These are phyloP conservation scores for Noctua fimbriata DNA, from an alignment of 2,888 invertebrate genomes.

Conservation along the genomic window DNA sequence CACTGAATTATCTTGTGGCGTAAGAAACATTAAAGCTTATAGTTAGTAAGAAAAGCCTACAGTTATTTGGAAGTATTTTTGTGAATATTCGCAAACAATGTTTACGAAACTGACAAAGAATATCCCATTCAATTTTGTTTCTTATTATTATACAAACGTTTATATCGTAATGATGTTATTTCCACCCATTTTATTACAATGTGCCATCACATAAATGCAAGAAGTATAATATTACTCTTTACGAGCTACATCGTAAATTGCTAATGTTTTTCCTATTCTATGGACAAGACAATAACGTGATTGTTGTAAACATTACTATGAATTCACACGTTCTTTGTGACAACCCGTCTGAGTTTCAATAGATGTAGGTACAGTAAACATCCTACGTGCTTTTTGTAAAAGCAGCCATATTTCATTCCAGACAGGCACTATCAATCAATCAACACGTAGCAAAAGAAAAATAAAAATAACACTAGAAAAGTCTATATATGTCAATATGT, in stretches of 20 bases:
- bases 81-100: background rate
- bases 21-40: background rate
- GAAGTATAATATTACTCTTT: constrained; percentile 30
- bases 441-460: background rate
- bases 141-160: constrained; percentile 5
- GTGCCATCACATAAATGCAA: constrained; percentile 41
- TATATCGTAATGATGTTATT: constrained; percentile 23
- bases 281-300: constrained; percentile 21
- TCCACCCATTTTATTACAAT: constrained; percentile 21
- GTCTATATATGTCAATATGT: background rate
- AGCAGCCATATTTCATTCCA: background rate
- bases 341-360: background rate
- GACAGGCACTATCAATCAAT: constrained; percentile 10
- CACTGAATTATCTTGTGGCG: background rate
- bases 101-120: background rate
- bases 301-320: constrained; percentile 13
- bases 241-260: constrained; percentile 49
- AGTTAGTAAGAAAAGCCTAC: background rate
- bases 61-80: background rate
- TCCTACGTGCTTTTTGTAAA: background rate
- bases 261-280: constrained; percentile 24
- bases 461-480: background rate
- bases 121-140: background rate
- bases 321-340: constrained; percentile 7
- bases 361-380: background rate